phyloP scores from a whole-genome alignment of 1,140 invertebrate species.

The Adelges cooleyi region DNA sequence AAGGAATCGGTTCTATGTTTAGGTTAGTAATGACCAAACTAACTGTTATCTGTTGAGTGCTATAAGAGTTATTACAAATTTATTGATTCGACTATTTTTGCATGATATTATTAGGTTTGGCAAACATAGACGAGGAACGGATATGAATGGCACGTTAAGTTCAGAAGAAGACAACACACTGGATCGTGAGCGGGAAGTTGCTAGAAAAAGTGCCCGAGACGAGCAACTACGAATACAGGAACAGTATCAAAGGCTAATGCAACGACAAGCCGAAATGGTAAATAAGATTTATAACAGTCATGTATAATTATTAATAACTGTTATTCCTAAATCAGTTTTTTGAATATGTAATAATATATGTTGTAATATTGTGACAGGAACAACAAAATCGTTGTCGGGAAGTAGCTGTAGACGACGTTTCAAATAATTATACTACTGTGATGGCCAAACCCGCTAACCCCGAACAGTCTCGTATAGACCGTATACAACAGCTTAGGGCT shows the following conservation, averaged over 20 bases:
- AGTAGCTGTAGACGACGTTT: neutral
- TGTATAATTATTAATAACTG: neutral
- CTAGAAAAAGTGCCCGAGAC: conserved; percentile 36
- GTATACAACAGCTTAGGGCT: conserved; percentile 43
- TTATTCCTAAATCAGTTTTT: neutral
- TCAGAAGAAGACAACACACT: conserved; percentile 31
- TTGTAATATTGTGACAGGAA: neutral
- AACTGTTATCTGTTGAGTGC: too few species aligned
- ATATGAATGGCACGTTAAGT: conserved; percentile 28
- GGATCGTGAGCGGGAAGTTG: conserved; percentile 36
- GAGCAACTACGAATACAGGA: conserved; percentile 41
- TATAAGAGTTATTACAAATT: too few species aligned
- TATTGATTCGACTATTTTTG: neutral
- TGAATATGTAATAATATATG: neutral
- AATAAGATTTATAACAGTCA: conserved; percentile 29
- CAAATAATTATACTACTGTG: neutral
- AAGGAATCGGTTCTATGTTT: conserved; percentile 71
- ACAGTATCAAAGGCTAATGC: conserved; percentile 40
- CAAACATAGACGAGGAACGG: conserved; percentile 53
- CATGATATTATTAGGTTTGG: too few species aligned
- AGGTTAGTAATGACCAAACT: conserved; percentile 44
- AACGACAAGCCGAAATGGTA: conserved; percentile 35
- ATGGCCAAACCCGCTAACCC: neutral
- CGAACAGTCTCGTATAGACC: conserved; percentile 39
- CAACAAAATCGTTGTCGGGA: conserved; percentile 13